Evolutionary conservation across 2,113 vertebrate genomes (phyloP).

Genomic region (Myrmecophaga tridactyla): DNA sequence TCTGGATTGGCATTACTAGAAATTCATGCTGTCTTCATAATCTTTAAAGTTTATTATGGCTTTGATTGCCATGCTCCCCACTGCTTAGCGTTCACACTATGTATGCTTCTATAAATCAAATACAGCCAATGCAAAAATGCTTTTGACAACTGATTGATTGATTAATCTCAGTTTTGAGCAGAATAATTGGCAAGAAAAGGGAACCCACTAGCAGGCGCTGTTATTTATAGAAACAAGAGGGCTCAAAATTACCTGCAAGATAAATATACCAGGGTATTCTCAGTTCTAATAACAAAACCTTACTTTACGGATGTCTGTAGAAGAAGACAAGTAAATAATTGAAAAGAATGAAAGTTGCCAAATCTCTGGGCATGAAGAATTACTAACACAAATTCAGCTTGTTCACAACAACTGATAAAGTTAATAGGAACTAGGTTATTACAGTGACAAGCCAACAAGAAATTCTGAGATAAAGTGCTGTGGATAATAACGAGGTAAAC

Average conservation of each 20-base stretch:
- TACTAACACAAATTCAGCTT: conserved; percentile 48
- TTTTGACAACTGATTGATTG: conserved; percentile 72
- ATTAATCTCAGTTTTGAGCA: conserved; percentile 70
- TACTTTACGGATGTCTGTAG: conserved; percentile 56
- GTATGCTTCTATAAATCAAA: conserved; percentile 66
- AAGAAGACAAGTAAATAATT: conserved; percentile 63
- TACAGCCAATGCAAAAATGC: conserved; percentile 55
- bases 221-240: conserved; percentile 67
- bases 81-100: background rate
- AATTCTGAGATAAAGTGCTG: conserved; percentile 60
- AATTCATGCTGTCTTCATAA: conserved; percentile 52
- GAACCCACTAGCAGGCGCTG: conserved; percentile 55
- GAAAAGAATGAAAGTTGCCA: conserved; percentile 65
- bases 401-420: conserved; percentile 74
- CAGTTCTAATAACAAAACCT: conserved; percentile 51
- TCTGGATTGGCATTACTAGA: conserved; percentile 29
- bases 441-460: conserved; percentile 65
- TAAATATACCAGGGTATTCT: conserved; percentile 61
- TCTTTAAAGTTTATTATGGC: conserved; percentile 62
- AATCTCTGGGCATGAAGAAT: conserved; percentile 62
- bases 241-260: conserved; percentile 61
- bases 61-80: background rate
- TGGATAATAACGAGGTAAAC: conserved; percentile 62
- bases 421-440: conserved; percentile 66
- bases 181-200: conserved; percentile 62